A percentile compares a stretch with the other conserved stretches of the same genome.
Evolutionary conservation across 2,797 vertebrate genomes (phyloP).

Genomic region (Lindbergichthys nudifrons): DNA sequence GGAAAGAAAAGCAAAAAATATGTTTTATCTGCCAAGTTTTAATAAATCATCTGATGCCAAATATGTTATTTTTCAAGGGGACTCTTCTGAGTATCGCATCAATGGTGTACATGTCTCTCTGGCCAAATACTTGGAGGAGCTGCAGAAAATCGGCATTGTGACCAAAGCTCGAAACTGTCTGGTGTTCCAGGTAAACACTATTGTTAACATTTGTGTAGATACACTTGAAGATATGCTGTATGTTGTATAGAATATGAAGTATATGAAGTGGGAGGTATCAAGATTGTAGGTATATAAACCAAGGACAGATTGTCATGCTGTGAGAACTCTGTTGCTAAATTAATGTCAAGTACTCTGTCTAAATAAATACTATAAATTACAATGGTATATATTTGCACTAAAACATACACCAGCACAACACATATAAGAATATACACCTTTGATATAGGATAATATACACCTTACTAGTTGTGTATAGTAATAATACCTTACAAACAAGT

Average conservation of each 20-base stretch:
- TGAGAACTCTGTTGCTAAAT: background rate
- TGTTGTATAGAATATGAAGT: background rate
- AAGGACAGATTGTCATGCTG: background rate
- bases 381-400: too few relatives aligned
- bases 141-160: constrained; percentile 90
- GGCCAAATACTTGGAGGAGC: constrained; percentile 82
- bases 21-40: background rate
- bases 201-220: background rate
- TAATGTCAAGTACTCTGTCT: background rate
- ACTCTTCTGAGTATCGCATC: constrained; percentile 87
- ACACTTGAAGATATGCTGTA: background rate
- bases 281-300: background rate
- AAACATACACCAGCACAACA: background rate
- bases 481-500: background rate
- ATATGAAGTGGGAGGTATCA: background rate
- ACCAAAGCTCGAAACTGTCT: constrained; percentile 93
- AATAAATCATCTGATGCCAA: background rate
- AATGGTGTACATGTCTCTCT: constrained; percentile 80
- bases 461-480: background rate
- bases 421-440: background rate
- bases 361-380: background rate
- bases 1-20: background rate
- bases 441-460: background rate
- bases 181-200: constrained; percentile 91
- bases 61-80: constrained; percentile 76